Conservation (phyloP, 2,888 invertebrate genomes). For the Aleiodes alternator region DNA sequence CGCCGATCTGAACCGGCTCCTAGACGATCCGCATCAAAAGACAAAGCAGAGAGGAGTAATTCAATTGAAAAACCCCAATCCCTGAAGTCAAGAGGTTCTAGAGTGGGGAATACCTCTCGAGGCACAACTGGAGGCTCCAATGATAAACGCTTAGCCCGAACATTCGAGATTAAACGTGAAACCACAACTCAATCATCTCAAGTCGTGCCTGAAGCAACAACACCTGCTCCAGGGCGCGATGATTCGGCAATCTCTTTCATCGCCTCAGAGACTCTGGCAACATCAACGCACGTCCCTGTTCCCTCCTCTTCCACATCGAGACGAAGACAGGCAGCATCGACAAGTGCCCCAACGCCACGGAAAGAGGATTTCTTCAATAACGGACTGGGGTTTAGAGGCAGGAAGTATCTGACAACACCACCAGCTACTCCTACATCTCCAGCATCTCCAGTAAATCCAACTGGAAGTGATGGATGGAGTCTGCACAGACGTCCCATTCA, state of each 20-base stretch:
- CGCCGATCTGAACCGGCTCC: slow-evolving; percentile 25
- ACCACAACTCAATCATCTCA: slow-evolving; percentile 15
- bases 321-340: slow-evolving; percentile 44
- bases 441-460: slow-evolving; percentile 26
- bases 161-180: background rate
- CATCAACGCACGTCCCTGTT: background rate
- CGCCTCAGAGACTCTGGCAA: slow-evolving; percentile 38
- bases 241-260: slow-evolving; percentile 9
- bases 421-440: slow-evolving; percentile 34
- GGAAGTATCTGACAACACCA: slow-evolving; percentile 56
- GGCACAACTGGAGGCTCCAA: slow-evolving; percentile 40
- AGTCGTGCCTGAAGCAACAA: background rate
- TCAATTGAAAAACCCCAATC: slow-evolving; percentile 11
- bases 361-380: slow-evolving; percentile 70
- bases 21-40: background rate
- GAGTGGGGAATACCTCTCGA: background rate
- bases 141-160: slow-evolving; percentile 20
- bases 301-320: background rate
- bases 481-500: slow-evolving; percentile 64
- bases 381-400: slow-evolving; percentile 69
- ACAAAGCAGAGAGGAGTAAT: background rate
- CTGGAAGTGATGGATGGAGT: slow-evolving; percentile 68
- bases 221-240: background rate
- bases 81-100: background rate
- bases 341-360: slow-evolving; percentile 42